Conservation (phyloP, 1,140 invertebrate species). For the Anoplolepis gracilipes region DNA sequence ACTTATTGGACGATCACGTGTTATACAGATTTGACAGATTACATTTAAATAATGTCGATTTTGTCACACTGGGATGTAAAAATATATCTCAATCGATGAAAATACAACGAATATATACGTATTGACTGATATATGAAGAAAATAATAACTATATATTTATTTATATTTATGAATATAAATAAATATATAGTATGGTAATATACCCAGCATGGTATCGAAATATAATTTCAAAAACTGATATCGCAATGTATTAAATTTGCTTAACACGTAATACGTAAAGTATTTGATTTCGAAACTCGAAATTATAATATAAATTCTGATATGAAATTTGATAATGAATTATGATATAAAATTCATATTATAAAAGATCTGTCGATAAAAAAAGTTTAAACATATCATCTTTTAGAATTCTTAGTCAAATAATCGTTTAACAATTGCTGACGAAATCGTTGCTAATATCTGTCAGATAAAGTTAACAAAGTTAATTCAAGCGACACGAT, state of each 20-base stretch:
- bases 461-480: conserved; percentile 32
- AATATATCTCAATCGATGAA: conserved; percentile 30
- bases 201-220: background rate
- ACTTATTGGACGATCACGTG: conserved; percentile 22
- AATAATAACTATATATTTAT: background rate
- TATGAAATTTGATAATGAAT: too few species aligned
- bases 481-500: conserved; percentile 44
- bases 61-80: conserved; percentile 2
- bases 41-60: conserved; percentile 51
- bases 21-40: conserved; percentile 34
- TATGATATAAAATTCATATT: conserved; percentile 1
- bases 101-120: background rate
- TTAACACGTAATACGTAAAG: conserved; percentile 14
- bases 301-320: too few species aligned
- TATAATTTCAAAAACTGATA: background rate
- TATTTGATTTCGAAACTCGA: background rate
- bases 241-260: background rate
- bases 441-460: conserved; percentile 34
- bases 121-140: background rate
- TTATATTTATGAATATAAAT: background rate
- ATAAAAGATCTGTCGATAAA: background rate
- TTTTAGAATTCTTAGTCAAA: background rate
- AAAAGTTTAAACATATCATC: background rate
- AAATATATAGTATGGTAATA: too few species aligned
- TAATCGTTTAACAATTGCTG: background rate